phyloP scores from a whole-genome alignment of 2,888 invertebrate genomes.

The Crossocerus cetratus region DNA sequence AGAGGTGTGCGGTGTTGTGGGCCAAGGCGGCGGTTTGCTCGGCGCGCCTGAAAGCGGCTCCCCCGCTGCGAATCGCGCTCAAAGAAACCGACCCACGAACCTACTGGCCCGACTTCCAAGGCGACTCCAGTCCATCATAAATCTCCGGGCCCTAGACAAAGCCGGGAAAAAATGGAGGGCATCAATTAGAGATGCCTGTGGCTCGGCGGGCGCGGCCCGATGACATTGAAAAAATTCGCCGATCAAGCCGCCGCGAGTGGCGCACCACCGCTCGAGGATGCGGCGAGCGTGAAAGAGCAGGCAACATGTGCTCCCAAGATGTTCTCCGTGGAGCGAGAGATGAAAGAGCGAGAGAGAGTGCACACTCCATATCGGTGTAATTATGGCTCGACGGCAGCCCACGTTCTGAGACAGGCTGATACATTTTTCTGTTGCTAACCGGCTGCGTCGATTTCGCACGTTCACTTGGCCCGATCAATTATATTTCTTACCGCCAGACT shows the following conservation, averaged over 20 bases:
- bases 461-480: too few relatives aligned
- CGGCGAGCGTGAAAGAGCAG: conserved; percentile 40
- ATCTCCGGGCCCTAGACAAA: conserved; percentile 70
- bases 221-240: conserved; percentile 59
- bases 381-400: conserved; percentile 8
- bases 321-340: conserved; percentile 14
- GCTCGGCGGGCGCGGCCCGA: conserved; percentile 32
- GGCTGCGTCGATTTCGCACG: too few relatives aligned
- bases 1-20: too few relatives aligned
- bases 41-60: conserved; percentile 53
- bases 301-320: conserved; percentile 55
- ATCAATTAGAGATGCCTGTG: conserved; percentile 64
- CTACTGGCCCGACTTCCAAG: conserved; percentile 29
- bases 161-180: conserved; percentile 66
- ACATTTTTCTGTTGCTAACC: too few relatives aligned
- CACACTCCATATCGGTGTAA: conserved; percentile 37
- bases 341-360: too few relatives aligned
- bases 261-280: conserved; percentile 34
- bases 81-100: conserved; percentile 62
- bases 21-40: conserved; percentile 41
- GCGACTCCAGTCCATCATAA: conserved; percentile 60
- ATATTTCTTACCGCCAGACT: too few relatives aligned
- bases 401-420: too few relatives aligned
- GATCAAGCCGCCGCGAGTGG: conserved; percentile 38
- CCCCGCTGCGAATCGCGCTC: conserved; percentile 66